phyloP scores from a whole-genome alignment of 2,888 invertebrate species.

The Dasypogon diadema region DNA sequence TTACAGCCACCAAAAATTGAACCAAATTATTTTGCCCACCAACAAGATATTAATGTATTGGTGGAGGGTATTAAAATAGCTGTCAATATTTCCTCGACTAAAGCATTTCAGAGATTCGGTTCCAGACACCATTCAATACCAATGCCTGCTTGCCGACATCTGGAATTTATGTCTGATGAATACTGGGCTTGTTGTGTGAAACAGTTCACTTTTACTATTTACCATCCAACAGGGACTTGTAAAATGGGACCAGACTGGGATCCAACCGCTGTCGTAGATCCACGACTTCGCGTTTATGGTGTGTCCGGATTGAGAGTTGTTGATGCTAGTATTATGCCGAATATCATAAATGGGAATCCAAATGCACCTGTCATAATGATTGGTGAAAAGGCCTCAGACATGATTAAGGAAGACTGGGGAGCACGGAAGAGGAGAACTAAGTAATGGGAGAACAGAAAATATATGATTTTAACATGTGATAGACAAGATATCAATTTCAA shows the following conservation, averaged over 20 bases:
- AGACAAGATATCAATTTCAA: no score
- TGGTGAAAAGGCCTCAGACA: constrained; percentile 88
- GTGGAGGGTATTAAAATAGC: constrained; percentile 89
- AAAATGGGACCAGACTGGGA: constrained; percentile 88
- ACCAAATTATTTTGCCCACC: constrained; percentile 92
- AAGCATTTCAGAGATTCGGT: constrained; percentile 84
- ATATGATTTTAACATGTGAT: no score
- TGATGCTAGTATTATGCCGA: constrained; percentile 91
- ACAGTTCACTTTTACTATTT: constrained; percentile 85
- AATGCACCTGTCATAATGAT: constrained; percentile 93
- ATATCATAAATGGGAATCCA: constrained; percentile 89
- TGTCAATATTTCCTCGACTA: constrained; percentile 81
- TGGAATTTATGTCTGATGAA: constrained; percentile 79
- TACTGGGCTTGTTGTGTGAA: constrained; percentile 90
- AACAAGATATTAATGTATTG: constrained; percentile 82
- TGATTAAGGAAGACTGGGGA: constrained; percentile 90
- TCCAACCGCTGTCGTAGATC: constrained; percentile 83
- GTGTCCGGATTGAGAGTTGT: constrained; percentile 82
- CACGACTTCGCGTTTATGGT: constrained; percentile 81
- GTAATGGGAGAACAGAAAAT: no score
- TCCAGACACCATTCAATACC: constrained; percentile 83
- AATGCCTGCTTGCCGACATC: constrained; percentile 84
- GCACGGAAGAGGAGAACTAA: constrained; percentile 53
- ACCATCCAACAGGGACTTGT: constrained; percentile 86
- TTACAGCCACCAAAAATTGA: constrained; percentile 86